Percentiles rank a stretch among this genome's conserved stretches.
Evolutionary conservation across 2,797 vertebrate species (phyloP).

Genomic region (Ibycter americanus): DNA sequence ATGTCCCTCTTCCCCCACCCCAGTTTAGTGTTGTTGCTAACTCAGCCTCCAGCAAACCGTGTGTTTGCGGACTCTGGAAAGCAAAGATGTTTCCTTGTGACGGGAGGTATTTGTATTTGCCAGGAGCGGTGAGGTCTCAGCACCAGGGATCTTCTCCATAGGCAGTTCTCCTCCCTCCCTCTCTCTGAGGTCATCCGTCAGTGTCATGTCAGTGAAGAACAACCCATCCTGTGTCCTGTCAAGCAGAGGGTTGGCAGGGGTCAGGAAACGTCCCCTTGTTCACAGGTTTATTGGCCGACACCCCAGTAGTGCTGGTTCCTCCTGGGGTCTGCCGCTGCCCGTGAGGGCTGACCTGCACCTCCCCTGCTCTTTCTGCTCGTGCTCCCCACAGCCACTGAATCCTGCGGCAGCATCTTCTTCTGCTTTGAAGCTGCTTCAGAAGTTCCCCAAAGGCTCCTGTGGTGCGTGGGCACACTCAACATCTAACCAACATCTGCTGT

Average conservation of each 20-base stretch:
- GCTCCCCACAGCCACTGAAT: accelerated
- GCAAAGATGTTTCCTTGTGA: not conserved
- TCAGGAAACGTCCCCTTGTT: not conserved
- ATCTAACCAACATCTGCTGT: not conserved
- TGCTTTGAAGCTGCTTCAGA: not conserved
- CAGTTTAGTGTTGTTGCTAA: not conserved
- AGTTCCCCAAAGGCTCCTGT: not conserved
- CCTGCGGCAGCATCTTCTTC: not conserved
- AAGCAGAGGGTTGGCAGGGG: not conserved
- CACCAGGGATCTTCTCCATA: not conserved
- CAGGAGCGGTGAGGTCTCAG: not conserved
- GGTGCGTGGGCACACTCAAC: not conserved
- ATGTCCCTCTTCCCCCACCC: not conserved
- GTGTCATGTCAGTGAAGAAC: not conserved
- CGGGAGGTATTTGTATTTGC: accelerated
- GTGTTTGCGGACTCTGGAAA: not conserved
- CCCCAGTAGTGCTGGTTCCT: not conserved
- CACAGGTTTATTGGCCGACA: not conserved
- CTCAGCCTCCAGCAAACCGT: not conserved
- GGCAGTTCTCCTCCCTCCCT: not conserved
- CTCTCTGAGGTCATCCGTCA: not conserved
- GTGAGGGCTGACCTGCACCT: not conserved
- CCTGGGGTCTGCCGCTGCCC: not conserved
- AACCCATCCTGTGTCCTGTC: not conserved
- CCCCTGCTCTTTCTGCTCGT: not conserved